Evolutionary conservation across 2,797 vertebrate genomes (phyloP).

Genomic region (Anguilla megastoma): DNA sequence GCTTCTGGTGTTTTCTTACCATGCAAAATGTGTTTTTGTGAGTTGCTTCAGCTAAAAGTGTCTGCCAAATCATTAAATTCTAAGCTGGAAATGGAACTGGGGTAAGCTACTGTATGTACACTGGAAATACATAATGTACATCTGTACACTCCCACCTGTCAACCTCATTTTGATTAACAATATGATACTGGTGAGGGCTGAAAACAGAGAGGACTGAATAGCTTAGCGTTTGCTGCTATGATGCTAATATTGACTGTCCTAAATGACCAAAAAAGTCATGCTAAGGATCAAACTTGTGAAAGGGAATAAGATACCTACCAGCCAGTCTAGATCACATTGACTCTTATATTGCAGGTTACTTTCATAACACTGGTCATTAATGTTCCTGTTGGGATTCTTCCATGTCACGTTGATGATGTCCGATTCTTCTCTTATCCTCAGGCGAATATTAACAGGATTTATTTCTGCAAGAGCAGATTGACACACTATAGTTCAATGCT

Average conservation of each 20-base stretch:
- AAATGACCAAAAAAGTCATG: constrained; percentile 26
- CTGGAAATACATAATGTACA: not conserved
- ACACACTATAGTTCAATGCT: not conserved
- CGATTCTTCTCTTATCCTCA: constrained; percentile 40
- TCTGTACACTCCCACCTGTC: constrained; percentile 20
- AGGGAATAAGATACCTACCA: constrained; percentile 40
- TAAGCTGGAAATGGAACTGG: too few relatives aligned
- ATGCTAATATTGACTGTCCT: not conserved
- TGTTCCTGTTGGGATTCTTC: constrained; percentile 28
- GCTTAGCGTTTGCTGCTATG: too few relatives aligned
- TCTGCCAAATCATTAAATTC: too few relatives aligned
- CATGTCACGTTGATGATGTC: constrained; percentile 42
- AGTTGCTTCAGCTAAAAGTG: too few relatives aligned
- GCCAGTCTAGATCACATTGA: constrained; percentile 53
- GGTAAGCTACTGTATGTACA: too few relatives aligned
- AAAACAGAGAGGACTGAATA: too few relatives aligned
- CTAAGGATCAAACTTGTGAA: not conserved
- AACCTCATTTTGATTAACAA: not conserved
- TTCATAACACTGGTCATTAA: constrained; percentile 31
- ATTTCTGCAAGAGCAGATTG: constrained; percentile 22
- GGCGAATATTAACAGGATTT: constrained; percentile 28
- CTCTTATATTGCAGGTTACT: constrained; percentile 53
- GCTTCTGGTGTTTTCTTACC: too few relatives aligned
- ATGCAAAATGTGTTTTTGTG: too few relatives aligned
- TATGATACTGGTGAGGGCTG: not conserved